Percentiles rank a stretch among this genome's conserved stretches.
phyloP scores from a whole-genome alignment of 2,113 vertebrate genomes.

The Campylorhamphus procurvoides region DNA sequence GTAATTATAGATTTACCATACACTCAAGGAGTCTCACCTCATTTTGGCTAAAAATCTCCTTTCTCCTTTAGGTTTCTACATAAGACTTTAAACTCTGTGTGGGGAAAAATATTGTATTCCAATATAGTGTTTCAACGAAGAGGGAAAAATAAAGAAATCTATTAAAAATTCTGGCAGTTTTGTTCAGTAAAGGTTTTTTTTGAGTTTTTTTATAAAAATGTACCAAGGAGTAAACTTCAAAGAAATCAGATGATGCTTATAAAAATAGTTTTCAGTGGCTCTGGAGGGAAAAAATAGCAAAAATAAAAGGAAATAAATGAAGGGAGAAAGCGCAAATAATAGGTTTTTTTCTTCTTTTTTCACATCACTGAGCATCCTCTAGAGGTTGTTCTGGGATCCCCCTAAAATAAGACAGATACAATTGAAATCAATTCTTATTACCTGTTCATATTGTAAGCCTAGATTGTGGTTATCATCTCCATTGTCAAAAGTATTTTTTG shows the following conservation, averaged over 20 bases:
- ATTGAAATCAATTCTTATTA: not conserved
- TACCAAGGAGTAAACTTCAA: conserved; percentile 63
- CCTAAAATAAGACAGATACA: conserved; percentile 71
- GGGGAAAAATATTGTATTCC: not conserved
- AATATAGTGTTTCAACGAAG: not conserved
- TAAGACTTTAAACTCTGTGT: not conserved
- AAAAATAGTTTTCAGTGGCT: conserved; percentile 85
- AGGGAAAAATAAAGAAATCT: conserved; percentile 53
- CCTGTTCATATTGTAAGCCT: not conserved
- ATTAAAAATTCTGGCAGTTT: conserved; percentile 55
- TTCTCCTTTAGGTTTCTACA: not conserved
- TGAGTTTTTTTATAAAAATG: conserved; percentile 67
- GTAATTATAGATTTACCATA: not conserved
- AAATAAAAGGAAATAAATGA: conserved; percentile 49
- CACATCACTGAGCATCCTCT: conserved; percentile 94
- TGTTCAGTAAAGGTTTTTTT: conserved; percentile 37
- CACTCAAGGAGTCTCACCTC: conserved; percentile 10
- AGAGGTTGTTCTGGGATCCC: conserved; percentile 84
- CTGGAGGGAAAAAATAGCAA: conserved; percentile 53
- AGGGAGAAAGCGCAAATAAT: not conserved
- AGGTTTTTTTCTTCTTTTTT: conserved; percentile 58
- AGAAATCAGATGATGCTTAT: conserved; percentile 68
- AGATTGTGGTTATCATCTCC: not conserved
- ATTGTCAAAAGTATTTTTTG: not conserved
- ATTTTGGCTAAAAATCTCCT: not conserved